These are phyloP conservation scores for Lerista edwardsae DNA, from an alignment of 2,797 vertebrate species.

Conservation along the genomic window DNA sequence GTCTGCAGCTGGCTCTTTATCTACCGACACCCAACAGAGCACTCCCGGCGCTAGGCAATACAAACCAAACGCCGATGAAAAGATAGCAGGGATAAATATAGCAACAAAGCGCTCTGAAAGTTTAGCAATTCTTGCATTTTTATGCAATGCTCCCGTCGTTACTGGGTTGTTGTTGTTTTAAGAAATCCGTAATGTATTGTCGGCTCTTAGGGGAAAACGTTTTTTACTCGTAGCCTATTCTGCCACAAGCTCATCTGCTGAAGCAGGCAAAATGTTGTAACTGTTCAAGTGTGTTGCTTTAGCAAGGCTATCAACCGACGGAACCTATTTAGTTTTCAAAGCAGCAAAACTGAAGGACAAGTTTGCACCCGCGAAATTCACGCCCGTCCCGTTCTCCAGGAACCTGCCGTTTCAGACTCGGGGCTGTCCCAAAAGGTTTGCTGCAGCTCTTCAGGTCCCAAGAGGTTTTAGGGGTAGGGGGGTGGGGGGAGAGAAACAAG, in stretches of 20 bases:
- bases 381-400: background rate
- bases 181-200: background rate
- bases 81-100: too few relatives aligned
- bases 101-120: background rate
- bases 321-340: background rate
- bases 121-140: background rate
- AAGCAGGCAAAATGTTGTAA: background rate
- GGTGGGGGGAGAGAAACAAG: background rate
- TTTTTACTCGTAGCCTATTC: background rate
- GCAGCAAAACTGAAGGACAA: background rate
- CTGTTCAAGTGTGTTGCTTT: background rate
- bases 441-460: conserved; percentile 21
- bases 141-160: too few relatives aligned
- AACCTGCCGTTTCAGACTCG: background rate
- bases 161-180: too few relatives aligned
- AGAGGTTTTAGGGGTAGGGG: conserved; percentile 17
- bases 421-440: background rate
- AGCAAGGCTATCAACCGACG: background rate
- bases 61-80: background rate
- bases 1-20: background rate
- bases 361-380: background rate
- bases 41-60: background rate
- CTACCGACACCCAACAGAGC: background rate
- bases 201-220: too few relatives aligned
- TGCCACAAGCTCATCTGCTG: background rate